These are phyloP conservation scores for Morpho achilles DNA, from an alignment of 2,888 invertebrate species.

Conservation along the genomic window DNA sequence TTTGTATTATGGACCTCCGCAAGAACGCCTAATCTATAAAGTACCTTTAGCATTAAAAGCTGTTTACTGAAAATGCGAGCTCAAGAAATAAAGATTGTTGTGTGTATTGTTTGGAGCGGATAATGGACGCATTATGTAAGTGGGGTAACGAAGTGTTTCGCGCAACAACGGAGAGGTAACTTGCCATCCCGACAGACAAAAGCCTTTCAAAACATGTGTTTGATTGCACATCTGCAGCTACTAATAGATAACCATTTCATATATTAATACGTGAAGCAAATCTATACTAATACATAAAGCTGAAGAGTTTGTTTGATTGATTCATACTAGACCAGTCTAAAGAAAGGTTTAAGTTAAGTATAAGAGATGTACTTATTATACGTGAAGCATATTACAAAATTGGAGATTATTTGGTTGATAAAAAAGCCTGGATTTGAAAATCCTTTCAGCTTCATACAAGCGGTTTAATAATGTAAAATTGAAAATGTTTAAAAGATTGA, in stretches of 20 bases:
- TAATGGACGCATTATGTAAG: slow-evolving; percentile 18
- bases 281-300: neutral
- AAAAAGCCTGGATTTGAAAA: no score
- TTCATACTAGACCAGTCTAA: neutral
- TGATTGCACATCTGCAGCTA: slow-evolving; percentile 25
- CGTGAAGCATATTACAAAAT: no score
- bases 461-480: no score
- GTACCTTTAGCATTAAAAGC: no score
- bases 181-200: slow-evolving; percentile 21
- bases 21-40: no score
- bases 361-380: no score
- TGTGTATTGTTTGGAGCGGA: slow-evolving; percentile 3
- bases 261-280: neutral
- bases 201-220: slow-evolving; percentile 26
- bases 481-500: no score
- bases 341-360: no score
- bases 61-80: neutral
- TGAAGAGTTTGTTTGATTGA: neutral
- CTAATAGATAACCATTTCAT: neutral
- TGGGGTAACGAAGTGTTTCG: slow-evolving; percentile 20
- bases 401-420: no score
- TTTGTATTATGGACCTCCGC: no score
- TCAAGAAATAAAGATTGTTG: slow-evolving; percentile 7
- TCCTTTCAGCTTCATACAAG: no score
- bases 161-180: slow-evolving; percentile 20